phyloP scores from a whole-genome alignment of 2,888 invertebrate genomes.

The Trachelus troglodyta region DNA sequence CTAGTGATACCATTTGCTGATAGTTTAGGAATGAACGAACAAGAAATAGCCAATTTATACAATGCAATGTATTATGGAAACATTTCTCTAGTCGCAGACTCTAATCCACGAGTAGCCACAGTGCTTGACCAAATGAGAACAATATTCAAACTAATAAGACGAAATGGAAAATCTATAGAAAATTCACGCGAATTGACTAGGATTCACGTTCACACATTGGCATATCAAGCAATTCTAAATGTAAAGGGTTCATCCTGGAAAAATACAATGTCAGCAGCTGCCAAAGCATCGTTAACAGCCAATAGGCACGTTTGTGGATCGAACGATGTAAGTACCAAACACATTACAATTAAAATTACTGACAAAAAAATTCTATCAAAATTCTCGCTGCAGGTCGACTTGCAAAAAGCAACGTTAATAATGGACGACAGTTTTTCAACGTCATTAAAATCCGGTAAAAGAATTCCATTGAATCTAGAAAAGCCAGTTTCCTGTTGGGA shows the following conservation, averaged over 20 bases:
- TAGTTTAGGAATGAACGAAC: slow-evolving; percentile 90
- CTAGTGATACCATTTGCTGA: slow-evolving; percentile 80
- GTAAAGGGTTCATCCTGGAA: slow-evolving; percentile 79
- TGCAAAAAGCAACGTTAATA: slow-evolving; percentile 72
- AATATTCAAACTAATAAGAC: slow-evolving; percentile 71
- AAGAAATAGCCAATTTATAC: slow-evolving; percentile 83
- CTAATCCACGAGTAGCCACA: slow-evolving; percentile 82
- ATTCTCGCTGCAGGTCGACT: slow-evolving; percentile 64
- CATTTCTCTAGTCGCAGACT: slow-evolving; percentile 80
- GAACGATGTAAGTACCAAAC: slow-evolving; percentile 68
- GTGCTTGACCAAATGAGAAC: slow-evolving; percentile 85
- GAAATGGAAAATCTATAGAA: slow-evolving; percentile 62
- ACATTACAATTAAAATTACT: neutral
- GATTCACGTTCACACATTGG: slow-evolving; percentile 86
- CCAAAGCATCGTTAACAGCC: slow-evolving; percentile 85
- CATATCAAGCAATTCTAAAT: slow-evolving; percentile 86
- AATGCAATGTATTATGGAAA: slow-evolving; percentile 78
- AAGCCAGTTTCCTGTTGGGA: slow-evolving; percentile 87
- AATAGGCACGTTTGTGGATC: slow-evolving; percentile 85
- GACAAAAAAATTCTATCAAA: neutral
- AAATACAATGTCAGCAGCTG: slow-evolving; percentile 81
- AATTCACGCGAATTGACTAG: slow-evolving; percentile 75
- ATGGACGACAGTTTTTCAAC: slow-evolving; percentile 88
- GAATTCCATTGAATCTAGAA: slow-evolving; percentile 75
- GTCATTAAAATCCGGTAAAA: slow-evolving; percentile 70